phyloP scores from a whole-genome alignment of 2,888 invertebrate species.

The Cryptus armator region DNA sequence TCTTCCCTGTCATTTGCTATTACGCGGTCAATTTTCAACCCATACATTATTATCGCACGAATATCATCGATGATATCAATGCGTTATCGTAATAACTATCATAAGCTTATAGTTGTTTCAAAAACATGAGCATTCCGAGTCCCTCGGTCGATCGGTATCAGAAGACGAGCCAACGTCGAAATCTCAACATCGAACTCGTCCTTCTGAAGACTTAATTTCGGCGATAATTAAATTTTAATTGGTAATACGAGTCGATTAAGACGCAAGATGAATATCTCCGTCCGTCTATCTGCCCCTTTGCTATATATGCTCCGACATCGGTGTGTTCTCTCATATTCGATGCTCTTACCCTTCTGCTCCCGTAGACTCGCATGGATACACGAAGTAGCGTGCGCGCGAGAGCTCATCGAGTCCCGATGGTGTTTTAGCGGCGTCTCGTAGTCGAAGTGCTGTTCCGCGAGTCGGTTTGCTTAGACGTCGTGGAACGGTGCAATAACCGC shows the following conservation, averaged over 20 bases:
- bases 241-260: constrained; percentile 83
- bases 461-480: constrained; percentile 76
- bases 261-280: constrained; percentile 74
- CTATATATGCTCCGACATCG: constrained; percentile 31
- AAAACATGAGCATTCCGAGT: constrained; percentile 55
- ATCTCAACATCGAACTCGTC: constrained; percentile 67
- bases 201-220: constrained; percentile 79
- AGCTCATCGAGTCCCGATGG: constrained; percentile 24
- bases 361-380: constrained; percentile 11
- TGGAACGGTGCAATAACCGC: constrained; percentile 76
- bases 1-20: not conserved
- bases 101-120: constrained; percentile 47
- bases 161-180: constrained; percentile 47
- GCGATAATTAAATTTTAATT: constrained; percentile 83
- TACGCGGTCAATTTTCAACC: not conserved
- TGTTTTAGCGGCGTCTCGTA: constrained; percentile 24
- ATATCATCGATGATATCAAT: constrained; percentile 15
- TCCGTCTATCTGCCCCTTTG: constrained; percentile 67
- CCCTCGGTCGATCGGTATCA: constrained; percentile 51
- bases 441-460: constrained; percentile 44
- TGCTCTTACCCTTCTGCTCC: constrained; percentile 16
- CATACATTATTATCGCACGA: not conserved
- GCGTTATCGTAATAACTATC: not conserved
- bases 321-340: constrained; percentile 32
- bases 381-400: not conserved